These are phyloP conservation scores for Talpa occidentalis DNA, from an alignment of 2,113 vertebrate genomes.

Conservation along the genomic window DNA sequence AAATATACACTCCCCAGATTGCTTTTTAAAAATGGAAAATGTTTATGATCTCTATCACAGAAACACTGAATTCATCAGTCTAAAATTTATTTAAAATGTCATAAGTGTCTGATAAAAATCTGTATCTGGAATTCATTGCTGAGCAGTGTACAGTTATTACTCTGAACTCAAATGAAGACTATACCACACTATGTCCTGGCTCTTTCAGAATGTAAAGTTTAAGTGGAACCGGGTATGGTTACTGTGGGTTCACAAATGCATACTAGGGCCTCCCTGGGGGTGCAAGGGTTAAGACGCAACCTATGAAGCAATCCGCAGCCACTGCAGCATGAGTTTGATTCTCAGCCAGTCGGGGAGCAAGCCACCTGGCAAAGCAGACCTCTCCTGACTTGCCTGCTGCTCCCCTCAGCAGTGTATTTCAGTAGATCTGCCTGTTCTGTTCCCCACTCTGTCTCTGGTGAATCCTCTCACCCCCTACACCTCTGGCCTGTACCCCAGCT, in stretches of 20 bases:
- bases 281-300: no score
- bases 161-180: constrained; percentile 1
- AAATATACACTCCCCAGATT: constrained; percentile 76
- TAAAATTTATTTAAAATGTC: constrained; percentile 76
- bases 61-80: constrained; percentile 68
- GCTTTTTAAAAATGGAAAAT: constrained; percentile 81
- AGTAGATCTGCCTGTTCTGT: no score
- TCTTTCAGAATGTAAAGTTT: not conserved
- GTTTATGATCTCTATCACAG: constrained; percentile 70
- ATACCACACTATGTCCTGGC: not conserved
- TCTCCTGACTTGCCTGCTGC: no score
- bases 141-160: not conserved
- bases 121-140: constrained; percentile 37
- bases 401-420: no score
- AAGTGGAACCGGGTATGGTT: not conserved
- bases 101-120: constrained; percentile 68
- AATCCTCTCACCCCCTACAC: no score
- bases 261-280: no score
- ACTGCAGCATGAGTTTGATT: no score
- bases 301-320: no score
- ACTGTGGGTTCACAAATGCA: not conserved
- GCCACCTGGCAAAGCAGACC: no score
- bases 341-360: no score
- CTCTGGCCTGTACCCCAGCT: no score
- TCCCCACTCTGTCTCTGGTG: no score